These are phyloP conservation scores for Nyctibius grandis DNA, from an alignment of 2,797 vertebrate genomes.

Conservation along the genomic window DNA sequence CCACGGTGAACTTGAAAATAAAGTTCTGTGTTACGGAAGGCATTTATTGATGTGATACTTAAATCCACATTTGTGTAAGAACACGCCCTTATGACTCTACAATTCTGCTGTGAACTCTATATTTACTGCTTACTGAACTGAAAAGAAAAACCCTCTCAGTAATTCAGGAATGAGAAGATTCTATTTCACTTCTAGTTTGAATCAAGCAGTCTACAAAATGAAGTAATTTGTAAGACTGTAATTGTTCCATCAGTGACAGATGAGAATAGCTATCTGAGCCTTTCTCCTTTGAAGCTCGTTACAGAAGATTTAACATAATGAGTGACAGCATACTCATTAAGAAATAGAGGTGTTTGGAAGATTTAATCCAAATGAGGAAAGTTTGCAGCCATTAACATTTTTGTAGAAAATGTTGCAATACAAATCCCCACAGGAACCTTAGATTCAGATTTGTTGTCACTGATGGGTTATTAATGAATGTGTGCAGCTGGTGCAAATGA, in stretches of 20 bases:
- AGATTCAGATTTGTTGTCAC: conserved; percentile 25
- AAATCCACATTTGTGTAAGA: not conserved
- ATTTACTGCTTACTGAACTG: not conserved
- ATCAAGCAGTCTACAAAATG: not conserved
- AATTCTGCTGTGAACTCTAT: not conserved
- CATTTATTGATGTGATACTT: not conserved
- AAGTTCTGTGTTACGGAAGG: not conserved
- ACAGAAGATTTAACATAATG: conserved; percentile 48
- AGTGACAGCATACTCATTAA: conserved; percentile 23
- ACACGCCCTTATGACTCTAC: not conserved
- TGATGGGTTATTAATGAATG: conserved; percentile 52
- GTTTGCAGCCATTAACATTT: conserved; percentile 39
- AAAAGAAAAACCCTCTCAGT: not conserved
- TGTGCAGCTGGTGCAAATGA: conserved; percentile 26
- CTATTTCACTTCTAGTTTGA: not conserved
- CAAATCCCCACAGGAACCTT: not conserved
- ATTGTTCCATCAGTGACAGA: not conserved
- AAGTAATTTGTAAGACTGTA: not conserved
- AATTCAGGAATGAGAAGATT: not conserved
- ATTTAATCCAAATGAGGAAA: conserved; percentile 44
- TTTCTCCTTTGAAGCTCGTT: conserved; percentile 11
- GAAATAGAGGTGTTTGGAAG: not conserved
- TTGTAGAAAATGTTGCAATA: not conserved
- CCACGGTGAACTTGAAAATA: not conserved
- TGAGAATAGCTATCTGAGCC: not conserved